A percentile compares a stretch with the other conserved stretches of the same genome.
Evolutionary conservation across 2,797 vertebrate species (phyloP).

Genomic region (Pampus argenteus): DNA sequence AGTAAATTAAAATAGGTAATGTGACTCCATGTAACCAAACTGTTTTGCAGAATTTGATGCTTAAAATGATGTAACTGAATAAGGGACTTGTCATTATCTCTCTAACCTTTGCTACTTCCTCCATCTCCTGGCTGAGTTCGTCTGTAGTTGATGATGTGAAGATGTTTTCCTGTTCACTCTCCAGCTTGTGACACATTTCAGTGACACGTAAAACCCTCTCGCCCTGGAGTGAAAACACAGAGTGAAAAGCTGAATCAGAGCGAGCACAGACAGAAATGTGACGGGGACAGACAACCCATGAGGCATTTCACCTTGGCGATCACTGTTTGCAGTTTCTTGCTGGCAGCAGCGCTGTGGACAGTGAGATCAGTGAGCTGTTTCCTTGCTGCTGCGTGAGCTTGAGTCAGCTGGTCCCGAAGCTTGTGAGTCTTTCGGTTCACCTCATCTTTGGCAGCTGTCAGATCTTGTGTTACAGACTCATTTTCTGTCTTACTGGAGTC

Average conservation of each 20-base stretch:
- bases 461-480: background rate
- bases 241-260: background rate
- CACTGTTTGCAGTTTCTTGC: conserved; percentile 29
- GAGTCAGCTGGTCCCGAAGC: conserved; percentile 25
- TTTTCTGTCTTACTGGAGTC: fast-evolving
- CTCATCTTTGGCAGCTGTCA: background rate
- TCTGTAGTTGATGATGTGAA: background rate
- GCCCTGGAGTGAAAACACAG: conserved; percentile 45
- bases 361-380: conserved; percentile 42
- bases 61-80: no score
- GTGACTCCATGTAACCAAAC: no score
- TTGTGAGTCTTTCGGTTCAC: fast-evolving
- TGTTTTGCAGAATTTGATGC: no score
- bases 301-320: conserved; percentile 38
- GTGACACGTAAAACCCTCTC: conserved; percentile 34
- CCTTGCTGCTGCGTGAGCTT: fast-evolving
- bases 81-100: no score
- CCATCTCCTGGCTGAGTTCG: background rate
- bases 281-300: no score
- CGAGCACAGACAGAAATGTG: fast-evolving
- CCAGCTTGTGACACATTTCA: conserved; percentile 41
- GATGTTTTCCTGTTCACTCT: background rate
- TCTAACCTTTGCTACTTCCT: background rate
- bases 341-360: background rate
- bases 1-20: no score